phyloP scores from a whole-genome alignment of 1,140 invertebrate genomes.

The Pemphigus obesinymphae region DNA sequence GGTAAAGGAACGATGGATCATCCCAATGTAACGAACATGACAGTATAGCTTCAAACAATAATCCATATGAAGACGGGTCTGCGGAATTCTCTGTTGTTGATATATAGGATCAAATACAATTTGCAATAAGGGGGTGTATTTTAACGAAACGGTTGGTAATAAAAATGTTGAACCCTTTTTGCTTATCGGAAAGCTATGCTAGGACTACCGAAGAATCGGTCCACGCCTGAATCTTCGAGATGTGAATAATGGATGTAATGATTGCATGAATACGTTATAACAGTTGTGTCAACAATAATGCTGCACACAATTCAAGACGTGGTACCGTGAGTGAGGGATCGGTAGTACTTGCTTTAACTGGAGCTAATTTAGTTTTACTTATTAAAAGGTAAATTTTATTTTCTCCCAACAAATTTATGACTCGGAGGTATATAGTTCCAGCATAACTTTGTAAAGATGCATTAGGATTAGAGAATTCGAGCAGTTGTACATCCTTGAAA shows the following conservation, averaged over 20 bases:
- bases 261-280: background rate
- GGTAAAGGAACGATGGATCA: background rate
- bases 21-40: background rate
- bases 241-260: slow-evolving; percentile 12
- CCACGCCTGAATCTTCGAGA: background rate
- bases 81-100: slow-evolving; percentile 46
- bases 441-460: too few species aligned
- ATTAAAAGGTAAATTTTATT: too few species aligned
- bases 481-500: too few species aligned
- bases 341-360: slow-evolving; percentile 44
- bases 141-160: slow-evolving; percentile 32
- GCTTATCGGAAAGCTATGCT: background rate
- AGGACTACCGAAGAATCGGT: slow-evolving; percentile 5
- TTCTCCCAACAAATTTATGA: too few species aligned
- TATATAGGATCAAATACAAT: slow-evolving; percentile 45
- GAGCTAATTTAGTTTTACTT: slow-evolving; percentile 36
- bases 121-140: slow-evolving; percentile 47
- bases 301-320: slow-evolving; percentile 49
- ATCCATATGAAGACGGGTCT: slow-evolving; percentile 46
- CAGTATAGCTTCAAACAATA: background rate
- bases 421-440: too few species aligned
- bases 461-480: too few species aligned
- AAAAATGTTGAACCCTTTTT: slow-evolving; percentile 5
- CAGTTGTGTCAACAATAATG: slow-evolving; percentile 46
- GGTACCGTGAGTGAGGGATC: slow-evolving; percentile 45